These are phyloP conservation scores for Tipula confusa DNA, from an alignment of 2,888 invertebrate species.

Conservation along the genomic window DNA sequence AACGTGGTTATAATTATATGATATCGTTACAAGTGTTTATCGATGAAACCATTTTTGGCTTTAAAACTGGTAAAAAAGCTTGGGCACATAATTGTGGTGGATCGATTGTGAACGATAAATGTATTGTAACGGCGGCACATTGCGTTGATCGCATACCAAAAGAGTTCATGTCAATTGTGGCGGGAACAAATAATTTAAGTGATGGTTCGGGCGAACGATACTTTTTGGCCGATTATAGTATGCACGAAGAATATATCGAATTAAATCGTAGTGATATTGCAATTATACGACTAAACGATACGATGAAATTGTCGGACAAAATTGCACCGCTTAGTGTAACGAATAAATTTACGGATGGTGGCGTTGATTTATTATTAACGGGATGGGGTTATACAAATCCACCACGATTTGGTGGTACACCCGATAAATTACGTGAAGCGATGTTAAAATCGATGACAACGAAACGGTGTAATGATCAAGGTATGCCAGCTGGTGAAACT, in stretches of 20 bases:
- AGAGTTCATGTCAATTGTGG: not conserved
- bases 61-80: not conserved
- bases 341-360: not conserved
- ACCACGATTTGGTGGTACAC: not conserved
- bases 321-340: not conserved
- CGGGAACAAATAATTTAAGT: not conserved
- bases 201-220: not conserved
- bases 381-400: constrained; percentile 26
- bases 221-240: not conserved
- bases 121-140: constrained; percentile 33
- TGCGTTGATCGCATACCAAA: constrained; percentile 27
- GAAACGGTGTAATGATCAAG: not conserved
- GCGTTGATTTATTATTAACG: not conserved
- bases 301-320: not conserved
- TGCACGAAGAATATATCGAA: constrained; percentile 4
- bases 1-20: not conserved
- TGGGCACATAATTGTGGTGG: constrained; percentile 34
- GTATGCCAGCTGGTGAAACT: not conserved
- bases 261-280: constrained; percentile 21
- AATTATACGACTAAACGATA: not conserved
- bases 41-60: not conserved
- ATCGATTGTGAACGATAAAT: constrained; percentile 28
- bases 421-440: not conserved
- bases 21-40: not conserved
- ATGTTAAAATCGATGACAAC: not conserved